Evolutionary conservation across 2,113 vertebrate genomes (phyloP).

Genomic region (Xenus cinereus): DNA sequence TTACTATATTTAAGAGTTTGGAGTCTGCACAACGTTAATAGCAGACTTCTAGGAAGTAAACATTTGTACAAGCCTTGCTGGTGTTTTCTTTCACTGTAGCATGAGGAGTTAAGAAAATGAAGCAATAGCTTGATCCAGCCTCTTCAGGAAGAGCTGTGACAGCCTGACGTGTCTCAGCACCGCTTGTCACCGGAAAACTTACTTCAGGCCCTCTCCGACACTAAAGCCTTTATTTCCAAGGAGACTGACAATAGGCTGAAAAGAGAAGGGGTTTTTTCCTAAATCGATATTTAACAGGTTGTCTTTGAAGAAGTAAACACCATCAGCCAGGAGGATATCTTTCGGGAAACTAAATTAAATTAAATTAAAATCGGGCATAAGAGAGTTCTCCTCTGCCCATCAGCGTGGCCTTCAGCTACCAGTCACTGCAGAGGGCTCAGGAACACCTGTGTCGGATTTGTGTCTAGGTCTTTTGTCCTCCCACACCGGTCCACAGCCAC

Average conservation of each 20-base stretch:
- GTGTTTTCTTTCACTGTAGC: background rate
- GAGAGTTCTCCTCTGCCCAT: background rate
- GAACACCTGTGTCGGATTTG: background rate
- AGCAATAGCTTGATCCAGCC: background rate
- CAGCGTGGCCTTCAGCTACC: background rate
- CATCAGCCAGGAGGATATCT: background rate
- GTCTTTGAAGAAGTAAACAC: background rate
- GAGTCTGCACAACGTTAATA: background rate
- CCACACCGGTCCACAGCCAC: background rate
- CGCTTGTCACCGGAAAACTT: background rate
- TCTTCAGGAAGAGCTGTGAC: background rate
- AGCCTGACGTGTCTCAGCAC: background rate
- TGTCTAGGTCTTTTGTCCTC: background rate
- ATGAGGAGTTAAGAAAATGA: background rate
- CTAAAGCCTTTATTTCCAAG: background rate
- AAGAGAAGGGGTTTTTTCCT: background rate
- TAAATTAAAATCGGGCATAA: background rate
- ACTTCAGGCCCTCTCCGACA: background rate
- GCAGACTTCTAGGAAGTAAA: slow-evolving; percentile 53
- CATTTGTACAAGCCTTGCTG: background rate
- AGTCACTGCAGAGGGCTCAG: background rate
- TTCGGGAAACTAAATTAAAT: background rate
- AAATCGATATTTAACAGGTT: background rate
- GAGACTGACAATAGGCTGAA: background rate
- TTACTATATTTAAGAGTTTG: background rate